These are phyloP conservation scores for Drosophila sordidula DNA, from an alignment of 2,888 invertebrate genomes.

Conservation along the genomic window DNA sequence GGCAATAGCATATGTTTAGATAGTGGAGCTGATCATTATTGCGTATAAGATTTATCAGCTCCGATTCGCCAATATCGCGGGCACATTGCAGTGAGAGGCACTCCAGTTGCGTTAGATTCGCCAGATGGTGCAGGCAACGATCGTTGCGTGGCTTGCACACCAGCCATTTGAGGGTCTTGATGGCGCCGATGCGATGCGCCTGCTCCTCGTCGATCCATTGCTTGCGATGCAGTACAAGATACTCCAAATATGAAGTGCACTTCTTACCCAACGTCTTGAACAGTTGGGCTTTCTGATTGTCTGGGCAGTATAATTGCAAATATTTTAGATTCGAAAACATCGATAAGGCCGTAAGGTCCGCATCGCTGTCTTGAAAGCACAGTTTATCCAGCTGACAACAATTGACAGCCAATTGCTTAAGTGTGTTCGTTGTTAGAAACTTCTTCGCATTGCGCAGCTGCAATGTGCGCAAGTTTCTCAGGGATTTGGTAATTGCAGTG, in stretches of 20 bases:
- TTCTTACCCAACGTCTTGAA: conserved; percentile 52
- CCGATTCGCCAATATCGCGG: conserved; percentile 58
- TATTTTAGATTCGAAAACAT: conserved; percentile 51
- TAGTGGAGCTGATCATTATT: conserved; percentile 61
- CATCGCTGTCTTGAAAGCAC: conserved; percentile 65
- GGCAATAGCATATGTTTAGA: conserved; percentile 64
- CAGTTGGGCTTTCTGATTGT: conserved; percentile 52
- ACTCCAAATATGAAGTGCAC: conserved; percentile 48
- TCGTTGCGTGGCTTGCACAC: conserved; percentile 67
- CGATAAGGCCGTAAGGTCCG: conserved; percentile 56
- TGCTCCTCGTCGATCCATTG: conserved; percentile 69
- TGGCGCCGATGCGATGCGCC: conserved; percentile 52
- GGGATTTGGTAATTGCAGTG: conserved; percentile 47
- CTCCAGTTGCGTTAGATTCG: conserved; percentile 52
- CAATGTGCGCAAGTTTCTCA: conserved; percentile 46
- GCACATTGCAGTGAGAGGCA: conserved; percentile 64
- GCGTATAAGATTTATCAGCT: conserved; percentile 47
- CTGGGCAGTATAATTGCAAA: conserved; percentile 62
- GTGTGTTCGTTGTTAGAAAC: conserved; percentile 51
- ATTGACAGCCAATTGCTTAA: conserved; percentile 49
- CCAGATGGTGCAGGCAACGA: conserved; percentile 48
- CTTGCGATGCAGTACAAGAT: conserved; percentile 60
- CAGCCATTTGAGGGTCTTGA: conserved; percentile 54
- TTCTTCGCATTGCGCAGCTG: conserved; percentile 64
- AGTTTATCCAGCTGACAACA: conserved; percentile 56